These are phyloP conservation scores for Pteromalus puparum DNA, from an alignment of 1,140 invertebrate genomes.

Conservation along the genomic window DNA sequence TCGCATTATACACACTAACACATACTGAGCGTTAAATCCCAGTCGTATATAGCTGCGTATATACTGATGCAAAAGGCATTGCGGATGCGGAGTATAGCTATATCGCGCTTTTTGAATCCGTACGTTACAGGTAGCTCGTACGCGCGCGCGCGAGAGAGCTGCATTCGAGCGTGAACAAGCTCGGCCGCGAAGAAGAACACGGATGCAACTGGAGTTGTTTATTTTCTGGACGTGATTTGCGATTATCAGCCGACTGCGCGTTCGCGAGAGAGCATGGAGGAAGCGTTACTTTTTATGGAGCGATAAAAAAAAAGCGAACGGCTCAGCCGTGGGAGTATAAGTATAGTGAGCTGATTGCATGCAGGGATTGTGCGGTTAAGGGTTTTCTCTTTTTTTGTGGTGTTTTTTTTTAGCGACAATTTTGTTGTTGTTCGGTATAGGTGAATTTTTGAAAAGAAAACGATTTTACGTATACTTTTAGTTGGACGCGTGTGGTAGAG, in stretches of 20 bases:
- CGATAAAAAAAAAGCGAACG: no score
- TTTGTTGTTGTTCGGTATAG: no score
- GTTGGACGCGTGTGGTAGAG: no score
- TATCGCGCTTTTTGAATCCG: conserved; percentile 27
- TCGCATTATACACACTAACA: neutral
- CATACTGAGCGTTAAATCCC: no score
- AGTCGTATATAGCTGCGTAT: no score
- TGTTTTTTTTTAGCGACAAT: no score
- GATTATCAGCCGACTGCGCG: neutral
- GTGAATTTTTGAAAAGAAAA: neutral
- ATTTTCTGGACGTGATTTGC: neutral
- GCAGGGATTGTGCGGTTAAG: no score
- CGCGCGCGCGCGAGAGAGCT: neutral
- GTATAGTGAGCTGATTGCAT: no score
- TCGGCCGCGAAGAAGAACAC: neutral
- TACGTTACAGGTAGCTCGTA: conserved; percentile 29
- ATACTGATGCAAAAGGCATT: no score
- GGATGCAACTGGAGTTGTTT: conserved; percentile 2
- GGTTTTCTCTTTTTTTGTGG: no score
- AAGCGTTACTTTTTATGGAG: neutral
- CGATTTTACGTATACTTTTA: no score
- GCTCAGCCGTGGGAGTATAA: neutral
- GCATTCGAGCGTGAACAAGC: neutral
- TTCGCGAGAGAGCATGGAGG: no score
- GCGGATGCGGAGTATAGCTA: neutral